A percentile compares a stretch with the other conserved stretches of the same genome.
Conservation (phyloP, 2,797 vertebrate species). For the Lutjanus campechanus region DNA sequence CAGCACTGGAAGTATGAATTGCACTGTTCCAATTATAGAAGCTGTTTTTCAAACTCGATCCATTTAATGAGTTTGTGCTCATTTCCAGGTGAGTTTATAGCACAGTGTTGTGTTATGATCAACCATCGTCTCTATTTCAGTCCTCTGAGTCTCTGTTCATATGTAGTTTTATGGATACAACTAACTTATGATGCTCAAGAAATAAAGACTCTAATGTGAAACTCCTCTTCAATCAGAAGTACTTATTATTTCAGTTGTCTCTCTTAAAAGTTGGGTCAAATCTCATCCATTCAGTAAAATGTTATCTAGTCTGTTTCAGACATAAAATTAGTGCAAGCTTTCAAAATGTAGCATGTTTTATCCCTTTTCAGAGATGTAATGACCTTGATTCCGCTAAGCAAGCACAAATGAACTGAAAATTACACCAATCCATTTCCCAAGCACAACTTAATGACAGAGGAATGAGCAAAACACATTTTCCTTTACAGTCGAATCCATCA, state of each 20-base stretch:
- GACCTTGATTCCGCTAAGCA: constrained; percentile 26
- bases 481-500: constrained; percentile 56
- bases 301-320: neutral
- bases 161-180: neutral
- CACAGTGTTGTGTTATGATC: neutral
- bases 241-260: neutral
- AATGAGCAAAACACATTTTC: constrained; percentile 51
- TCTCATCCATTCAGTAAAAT: neutral
- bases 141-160: neutral
- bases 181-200: neutral
- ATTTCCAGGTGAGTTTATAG: no score
- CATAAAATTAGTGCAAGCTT: neutral
- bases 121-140: neutral
- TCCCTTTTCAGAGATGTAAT: constrained; percentile 9
- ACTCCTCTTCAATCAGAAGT: neutral
- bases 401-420: constrained; percentile 51
- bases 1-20: no score
- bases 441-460: constrained; percentile 41
- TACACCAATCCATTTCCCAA: constrained; percentile 41
- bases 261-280: neutral
- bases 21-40: no score
- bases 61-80: no score
- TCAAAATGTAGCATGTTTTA: neutral
- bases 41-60: no score
- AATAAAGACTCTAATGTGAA: neutral